phyloP scores from a whole-genome alignment of 2,113 vertebrate genomes.

The Entelurus aequoreus region DNA sequence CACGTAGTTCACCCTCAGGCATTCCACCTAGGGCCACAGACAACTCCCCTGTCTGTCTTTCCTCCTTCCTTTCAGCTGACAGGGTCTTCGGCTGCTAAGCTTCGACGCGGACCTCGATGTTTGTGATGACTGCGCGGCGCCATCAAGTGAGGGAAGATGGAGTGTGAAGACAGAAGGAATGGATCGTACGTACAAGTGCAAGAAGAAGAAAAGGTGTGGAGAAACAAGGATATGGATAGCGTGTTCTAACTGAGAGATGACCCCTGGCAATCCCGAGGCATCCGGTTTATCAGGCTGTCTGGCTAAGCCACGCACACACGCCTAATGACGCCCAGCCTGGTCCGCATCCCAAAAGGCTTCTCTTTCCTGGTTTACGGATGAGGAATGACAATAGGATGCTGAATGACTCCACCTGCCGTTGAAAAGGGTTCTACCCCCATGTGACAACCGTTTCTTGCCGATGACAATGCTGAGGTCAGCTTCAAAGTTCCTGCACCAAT shows the following conservation, averaged over 20 bases:
- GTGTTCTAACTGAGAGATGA: conserved; percentile 68
- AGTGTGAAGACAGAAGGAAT: conserved; percentile 64
- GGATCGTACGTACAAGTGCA: conserved; percentile 52
- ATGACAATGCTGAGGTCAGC: conserved; percentile 24
- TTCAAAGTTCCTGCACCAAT: conserved; percentile 35
- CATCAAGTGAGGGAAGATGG: conserved; percentile 72
- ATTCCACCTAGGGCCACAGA: conserved; percentile 68
- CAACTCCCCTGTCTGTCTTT: conserved; percentile 58
- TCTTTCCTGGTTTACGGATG: conserved; percentile 64
- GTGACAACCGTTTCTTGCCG: conserved; percentile 42
- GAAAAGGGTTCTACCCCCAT: conserved; percentile 32
- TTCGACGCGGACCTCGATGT: conserved; percentile 52
- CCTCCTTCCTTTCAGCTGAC: conserved; percentile 57
- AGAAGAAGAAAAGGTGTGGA: conserved; percentile 36
- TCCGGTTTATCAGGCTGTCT: conserved; percentile 73
- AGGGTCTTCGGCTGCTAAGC: conserved; percentile 64
- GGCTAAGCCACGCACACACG: conserved; percentile 68
- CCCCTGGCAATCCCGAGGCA: conserved; percentile 76
- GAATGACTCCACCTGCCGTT: conserved; percentile 44
- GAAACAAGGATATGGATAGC: conserved; percentile 70
- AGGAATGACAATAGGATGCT: conserved; percentile 67
- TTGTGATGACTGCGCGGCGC: conserved; percentile 61
- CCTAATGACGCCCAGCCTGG: conserved; percentile 64
- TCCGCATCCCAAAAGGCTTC: conserved; percentile 61
- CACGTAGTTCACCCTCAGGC: conserved; percentile 70